Conservation (phyloP, 1,140 invertebrate species). For the Zophobas atratus region DNA sequence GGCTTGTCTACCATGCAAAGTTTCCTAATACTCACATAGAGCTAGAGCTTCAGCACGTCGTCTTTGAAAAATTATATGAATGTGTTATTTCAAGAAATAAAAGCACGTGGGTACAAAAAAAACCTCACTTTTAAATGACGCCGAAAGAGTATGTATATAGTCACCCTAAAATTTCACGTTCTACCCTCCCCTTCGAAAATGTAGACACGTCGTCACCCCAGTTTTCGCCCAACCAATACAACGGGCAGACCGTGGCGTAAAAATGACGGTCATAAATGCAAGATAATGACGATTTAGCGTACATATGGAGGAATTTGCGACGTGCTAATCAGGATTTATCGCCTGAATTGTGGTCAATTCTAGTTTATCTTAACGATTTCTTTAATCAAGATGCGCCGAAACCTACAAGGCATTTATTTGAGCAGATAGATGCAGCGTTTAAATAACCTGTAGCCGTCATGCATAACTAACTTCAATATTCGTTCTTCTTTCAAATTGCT, state of each 20-base stretch:
- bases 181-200: neutral
- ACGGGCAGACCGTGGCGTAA: neutral
- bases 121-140: too few species aligned
- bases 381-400: constrained; percentile 53
- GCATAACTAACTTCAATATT: constrained; percentile 44
- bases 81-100: too few species aligned
- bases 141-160: too few species aligned
- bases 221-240: neutral
- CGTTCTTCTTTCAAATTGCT: constrained; percentile 24
- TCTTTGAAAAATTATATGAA: too few species aligned
- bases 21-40: too few species aligned
- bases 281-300: constrained; percentile 28
- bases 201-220: neutral
- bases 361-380: constrained; percentile 51
- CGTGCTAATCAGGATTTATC: constrained; percentile 49
- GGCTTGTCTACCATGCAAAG: too few species aligned
- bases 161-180: too few species aligned
- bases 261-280: constrained; percentile 4
- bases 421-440: constrained; percentile 35
- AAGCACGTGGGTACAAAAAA: too few species aligned
- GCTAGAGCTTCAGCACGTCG: too few species aligned
- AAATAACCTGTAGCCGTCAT: constrained; percentile 47
- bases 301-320: constrained; percentile 24
- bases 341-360: constrained; percentile 47
- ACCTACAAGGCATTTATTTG: constrained; percentile 49